Base-by-base conservation (phyloP, 2,797 vertebrate species). In the Acanthiza pusilla region DNA sequence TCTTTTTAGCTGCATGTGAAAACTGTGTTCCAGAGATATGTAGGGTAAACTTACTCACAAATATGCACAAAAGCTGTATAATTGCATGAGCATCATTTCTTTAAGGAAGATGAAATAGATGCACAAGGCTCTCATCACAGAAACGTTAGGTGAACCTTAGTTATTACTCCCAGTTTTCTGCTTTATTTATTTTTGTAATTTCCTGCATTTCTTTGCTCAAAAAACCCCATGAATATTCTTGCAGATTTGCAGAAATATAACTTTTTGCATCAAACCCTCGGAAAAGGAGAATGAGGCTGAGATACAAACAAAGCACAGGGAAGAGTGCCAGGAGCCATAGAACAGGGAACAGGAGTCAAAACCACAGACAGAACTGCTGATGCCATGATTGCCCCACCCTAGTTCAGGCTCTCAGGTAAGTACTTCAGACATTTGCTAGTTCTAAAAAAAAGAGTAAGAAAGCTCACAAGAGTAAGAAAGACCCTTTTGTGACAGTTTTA, bases 61-160 rank as follows among this genome's bases (percentile, higher is more conserved):
- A 54, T 50, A 23, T 26, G 15, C 3, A 32, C 11, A 82, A 57
- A 55, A 36, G 1, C 7, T 18, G 1, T 30, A 30, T 22, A 47
- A 51, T 38, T 43, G 4, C 30, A 66, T 13, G 30, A 71, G 7
- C 16, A 48, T 9, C 0, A 34, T 18, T 71, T 73, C 13, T 85
- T 77, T 48, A 63, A 83, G 21, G 48, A 71, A 36, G 0, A 4
- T n/a, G 11, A 85, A 82, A 82, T 26, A 73, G 9, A 32, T 26
- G 21, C 2, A 8, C 16, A 45, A 83, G 14, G 3, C 3, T 53
- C 4, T 61, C 3, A 2, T 72, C 29, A 43, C 18, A 17, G 16
- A 60, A 70, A 73, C 0, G 0, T n/a, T 42, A 75, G 32, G 10
- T 61, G 14, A 32, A 43, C 4, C 29, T 8, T n/a, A 23, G 25